These are phyloP conservation scores for Pyrrhura leucotis DNA, from an alignment of 2,797 vertebrate species.

Conservation along the genomic window DNA sequence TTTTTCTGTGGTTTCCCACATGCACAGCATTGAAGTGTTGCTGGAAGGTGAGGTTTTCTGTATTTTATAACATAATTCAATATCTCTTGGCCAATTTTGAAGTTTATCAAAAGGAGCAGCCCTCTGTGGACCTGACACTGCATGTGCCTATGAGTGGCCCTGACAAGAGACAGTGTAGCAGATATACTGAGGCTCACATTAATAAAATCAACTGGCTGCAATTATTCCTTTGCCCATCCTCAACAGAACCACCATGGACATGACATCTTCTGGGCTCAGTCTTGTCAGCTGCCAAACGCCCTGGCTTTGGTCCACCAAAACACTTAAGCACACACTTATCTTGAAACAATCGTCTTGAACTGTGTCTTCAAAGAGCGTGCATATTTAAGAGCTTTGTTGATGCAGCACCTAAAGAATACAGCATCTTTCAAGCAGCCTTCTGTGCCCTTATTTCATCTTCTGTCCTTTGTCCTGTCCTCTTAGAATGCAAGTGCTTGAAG, in stretches of 20 bases:
- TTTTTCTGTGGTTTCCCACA: not conserved
- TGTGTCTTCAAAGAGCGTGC: not conserved
- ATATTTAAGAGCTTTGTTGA: constrained; percentile 13
- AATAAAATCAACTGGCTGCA: not conserved
- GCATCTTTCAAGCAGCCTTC: not conserved
- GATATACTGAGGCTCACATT: not conserved
- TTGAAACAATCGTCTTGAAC: not conserved
- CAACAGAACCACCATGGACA: accelerated
- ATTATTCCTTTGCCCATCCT: not conserved
- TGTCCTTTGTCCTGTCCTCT: constrained; percentile 14
- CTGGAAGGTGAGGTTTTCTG: not conserved
- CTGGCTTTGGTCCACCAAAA: not conserved
- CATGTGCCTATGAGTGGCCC: not conserved
- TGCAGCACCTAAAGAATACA: not conserved
- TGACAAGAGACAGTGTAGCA: not conserved
- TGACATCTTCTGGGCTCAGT: not conserved
- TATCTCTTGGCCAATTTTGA: not conserved
- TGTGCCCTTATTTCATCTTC: constrained; percentile 11
- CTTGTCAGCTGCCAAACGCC: not conserved
- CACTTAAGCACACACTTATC: not conserved
- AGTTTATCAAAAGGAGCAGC: accelerated
- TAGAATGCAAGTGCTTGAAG: not conserved
- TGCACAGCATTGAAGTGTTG: not conserved
- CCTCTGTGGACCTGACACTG: not conserved
- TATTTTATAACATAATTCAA: not conserved